Evolutionary conservation across 2,888 invertebrate species (phyloP), one percentile per base, ranked within the genome.

Genomic region (Clunio marinus): DNA sequence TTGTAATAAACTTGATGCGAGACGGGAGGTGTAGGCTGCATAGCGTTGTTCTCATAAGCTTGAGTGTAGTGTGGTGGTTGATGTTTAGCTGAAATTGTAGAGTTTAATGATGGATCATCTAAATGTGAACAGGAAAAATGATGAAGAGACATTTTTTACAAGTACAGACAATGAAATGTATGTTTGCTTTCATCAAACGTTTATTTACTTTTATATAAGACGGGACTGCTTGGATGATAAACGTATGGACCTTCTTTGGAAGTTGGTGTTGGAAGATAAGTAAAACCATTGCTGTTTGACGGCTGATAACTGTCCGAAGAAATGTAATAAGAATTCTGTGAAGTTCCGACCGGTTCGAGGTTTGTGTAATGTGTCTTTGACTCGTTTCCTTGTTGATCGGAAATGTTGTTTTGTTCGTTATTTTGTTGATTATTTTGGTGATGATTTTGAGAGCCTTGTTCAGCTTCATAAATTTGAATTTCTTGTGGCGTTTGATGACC

Each of bases 91-190:
- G 78, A 74, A 55, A 77, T 71, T 0, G 77, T 71, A 58, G 75
- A 76, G n/a, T 71, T 60, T 25, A 79, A 63, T 59, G 74, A 75
- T 3, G 78, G 76, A 74, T 79, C 79, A 15, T 74, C 74, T 71
- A 77, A 77, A 57, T 17, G 17, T 22, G 51, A 51, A 51, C 17
- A 13, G 22, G 22, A 51, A 51, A 51, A n/a, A n/a, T n/a, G n/a
- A n/a, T n/a, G n/a, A n/a, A n/a, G n/a, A n/a, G n/a, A n/a, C n/a
- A n/a, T n/a, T n/a, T n/a, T n/a, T n/a, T n/a, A n/a, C n/a, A n/a
- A n/a, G n/a, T n/a, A n/a, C n/a, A n/a, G n/a, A n/a, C n/a, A n/a
- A n/a, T n/a, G n/a, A n/a, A n/a, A n/a, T n/a, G n/a, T n/a, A n/a
- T n/a, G n/a, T n/a, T n/a, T n/a, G n/a, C n/a, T n/a, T n/a, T n/a